A percentile compares a stretch with the other conserved stretches of the same genome.
phyloP scores from a whole-genome alignment of 1,140 invertebrate species.

The Cotesia glomerata region DNA sequence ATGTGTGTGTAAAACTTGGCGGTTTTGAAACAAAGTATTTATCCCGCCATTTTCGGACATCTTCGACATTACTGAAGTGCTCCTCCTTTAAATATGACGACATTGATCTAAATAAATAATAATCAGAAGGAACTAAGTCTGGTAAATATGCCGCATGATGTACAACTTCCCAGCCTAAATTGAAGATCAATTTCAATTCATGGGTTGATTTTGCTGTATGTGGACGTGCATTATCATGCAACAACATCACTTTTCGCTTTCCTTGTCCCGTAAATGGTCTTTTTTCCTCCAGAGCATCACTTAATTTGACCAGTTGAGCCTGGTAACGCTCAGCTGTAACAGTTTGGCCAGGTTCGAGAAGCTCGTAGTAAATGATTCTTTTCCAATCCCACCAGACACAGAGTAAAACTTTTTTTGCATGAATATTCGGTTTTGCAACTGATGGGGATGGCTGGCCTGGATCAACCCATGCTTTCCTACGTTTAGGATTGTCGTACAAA shows the following conservation, averaged over 20 bases:
- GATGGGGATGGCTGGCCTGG: neutral
- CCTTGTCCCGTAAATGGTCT: neutral
- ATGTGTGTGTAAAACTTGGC: too few species aligned
- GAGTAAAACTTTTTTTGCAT: slow-evolving; percentile 31
- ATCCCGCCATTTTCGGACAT: too few species aligned
- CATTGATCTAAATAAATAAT: neutral
- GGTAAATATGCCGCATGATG: neutral
- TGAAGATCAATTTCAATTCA: neutral
- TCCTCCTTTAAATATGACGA: too few species aligned
- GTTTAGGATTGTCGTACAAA: slow-evolving; percentile 37
- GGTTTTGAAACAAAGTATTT: too few species aligned
- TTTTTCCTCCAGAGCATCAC: slow-evolving; percentile 4
- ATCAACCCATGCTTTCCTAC: slow-evolving; percentile 29
- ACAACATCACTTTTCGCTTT: slow-evolving; percentile 15
- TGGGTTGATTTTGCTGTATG: neutral
- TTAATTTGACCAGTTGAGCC: slow-evolving; percentile 28
- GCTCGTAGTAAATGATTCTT: slow-evolving; percentile 36
- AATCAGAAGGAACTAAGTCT: neutral
- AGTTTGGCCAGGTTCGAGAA: slow-evolving; percentile 29
- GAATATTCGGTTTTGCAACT: neutral
- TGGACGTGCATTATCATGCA: slow-evolving; percentile 8
- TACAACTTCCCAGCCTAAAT: neutral
- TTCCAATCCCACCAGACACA: slow-evolving; percentile 38
- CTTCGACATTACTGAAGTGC: too few species aligned
- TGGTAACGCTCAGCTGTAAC: neutral